Evolutionary conservation across 1,140 invertebrate genomes (phyloP).

Genomic region (Ips typographus): DNA sequence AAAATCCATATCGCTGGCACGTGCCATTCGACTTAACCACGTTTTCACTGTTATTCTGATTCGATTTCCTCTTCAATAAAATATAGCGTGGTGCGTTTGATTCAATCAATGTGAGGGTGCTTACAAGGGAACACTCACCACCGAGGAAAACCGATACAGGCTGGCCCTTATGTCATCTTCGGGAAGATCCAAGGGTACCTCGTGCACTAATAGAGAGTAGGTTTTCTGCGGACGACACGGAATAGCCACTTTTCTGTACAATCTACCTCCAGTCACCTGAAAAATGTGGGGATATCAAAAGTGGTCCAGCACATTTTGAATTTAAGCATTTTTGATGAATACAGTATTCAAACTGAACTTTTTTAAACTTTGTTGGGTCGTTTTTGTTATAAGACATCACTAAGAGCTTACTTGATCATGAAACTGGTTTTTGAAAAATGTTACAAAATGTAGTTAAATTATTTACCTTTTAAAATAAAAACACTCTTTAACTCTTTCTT

Average conservation of each 20-base stretch:
- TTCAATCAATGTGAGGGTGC: not conserved
- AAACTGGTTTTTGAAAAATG: too few species aligned
- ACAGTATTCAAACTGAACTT: too few species aligned
- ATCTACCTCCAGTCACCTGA: constrained; percentile 49
- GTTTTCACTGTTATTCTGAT: constrained; percentile 19
- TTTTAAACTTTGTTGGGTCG: too few species aligned
- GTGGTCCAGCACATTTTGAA: too few species aligned
- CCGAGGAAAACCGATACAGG: constrained; percentile 75
- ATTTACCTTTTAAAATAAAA: too few species aligned
- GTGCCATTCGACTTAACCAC: constrained; percentile 23
- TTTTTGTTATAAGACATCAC: too few species aligned
- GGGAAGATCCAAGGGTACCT: constrained; percentile 78
- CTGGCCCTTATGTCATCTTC: constrained; percentile 81
- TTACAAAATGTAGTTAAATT: too few species aligned
- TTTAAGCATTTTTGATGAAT: too few species aligned
- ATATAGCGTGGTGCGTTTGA: too few species aligned
- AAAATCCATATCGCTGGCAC: constrained; percentile 23
- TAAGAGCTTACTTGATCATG: too few species aligned
- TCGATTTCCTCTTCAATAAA: not conserved
- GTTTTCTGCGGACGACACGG: constrained; percentile 81
- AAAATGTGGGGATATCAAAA: constrained; percentile 6
- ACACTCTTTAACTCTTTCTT: too few species aligned
- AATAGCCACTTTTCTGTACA: constrained; percentile 68
- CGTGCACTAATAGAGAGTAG: constrained; percentile 74
- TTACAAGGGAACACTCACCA: constrained; percentile 59